Evolutionary conservation across 2,797 vertebrate genomes (phyloP), one percentile per base, ranked within the genome.

Genomic region (Synaphobranchus kaupii): DNA sequence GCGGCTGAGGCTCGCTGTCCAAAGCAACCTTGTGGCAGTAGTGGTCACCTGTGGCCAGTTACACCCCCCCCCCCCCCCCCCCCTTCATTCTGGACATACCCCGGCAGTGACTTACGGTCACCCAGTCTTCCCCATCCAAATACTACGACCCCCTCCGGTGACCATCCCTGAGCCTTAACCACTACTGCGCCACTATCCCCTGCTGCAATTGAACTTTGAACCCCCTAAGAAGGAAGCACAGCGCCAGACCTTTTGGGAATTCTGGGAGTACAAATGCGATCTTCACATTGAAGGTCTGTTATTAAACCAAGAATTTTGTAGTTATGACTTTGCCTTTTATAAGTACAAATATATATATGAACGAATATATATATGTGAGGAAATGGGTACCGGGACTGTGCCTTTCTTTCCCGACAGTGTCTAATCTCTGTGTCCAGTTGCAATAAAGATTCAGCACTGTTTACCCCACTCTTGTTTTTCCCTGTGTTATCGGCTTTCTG

Each of bases 221-320:
- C 88, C 73, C 39, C 68, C 12, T 31, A 13, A 78, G 68, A 78
- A 22, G 73, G 73, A 78, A 78, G 73, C 73, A 44, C 39, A 86
- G 25, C 9, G 17, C 56, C 31, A 6, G 22, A 85, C 88, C 71
- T 87, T 90, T 78, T 31, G 86, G 92, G 89, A 87, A 92, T 91
- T 86, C 68, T 91, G 91, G 84, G 90, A 68, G 84, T 88, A 52
- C 60, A 88, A 90, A 90, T 84, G 85, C 80, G 91, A 90, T 95
- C 94, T 95, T 95, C 95, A 95, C 93, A 95, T 94, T 96, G 95
- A 95, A 95, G 95, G 93, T 92, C 89, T 84, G 73, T 82, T 86
- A 71, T 89, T 87, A 56, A 87, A 89, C 86, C 88, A 87, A 87
- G 89, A 88, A 90, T 60, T 84, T 66, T 88, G 91, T 88, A 87